These are phyloP conservation scores for Drosophila pseudotakahashii DNA, from an alignment of 2,888 invertebrate species.

Conservation along the genomic window DNA sequence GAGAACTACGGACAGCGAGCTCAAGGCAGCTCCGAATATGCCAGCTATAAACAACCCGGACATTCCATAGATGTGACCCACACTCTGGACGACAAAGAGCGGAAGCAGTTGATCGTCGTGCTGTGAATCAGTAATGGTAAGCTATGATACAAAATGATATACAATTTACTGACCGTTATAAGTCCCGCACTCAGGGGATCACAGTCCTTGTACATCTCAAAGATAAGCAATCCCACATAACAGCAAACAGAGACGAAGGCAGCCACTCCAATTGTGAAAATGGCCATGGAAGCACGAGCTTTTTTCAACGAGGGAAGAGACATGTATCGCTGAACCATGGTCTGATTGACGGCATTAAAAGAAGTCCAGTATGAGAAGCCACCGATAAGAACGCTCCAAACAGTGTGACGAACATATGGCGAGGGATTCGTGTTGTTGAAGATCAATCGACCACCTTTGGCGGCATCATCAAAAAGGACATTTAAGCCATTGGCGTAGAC, in stretches of 20 bases:
- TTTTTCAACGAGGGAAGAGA: constrained; percentile 88
- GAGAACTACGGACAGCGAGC: constrained; percentile 94
- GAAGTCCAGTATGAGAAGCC: constrained; percentile 93
- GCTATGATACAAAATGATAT: neutral
- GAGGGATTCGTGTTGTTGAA: constrained; percentile 89
- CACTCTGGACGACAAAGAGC: constrained; percentile 92
- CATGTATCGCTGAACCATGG: constrained; percentile 94
- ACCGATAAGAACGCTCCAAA: constrained; percentile 92
- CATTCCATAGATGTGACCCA: constrained; percentile 90
- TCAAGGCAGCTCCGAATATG: constrained; percentile 95
- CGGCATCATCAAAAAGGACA: constrained; percentile 85
- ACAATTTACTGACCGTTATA: constrained; percentile 80
- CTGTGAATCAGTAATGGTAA: constrained; percentile 53
- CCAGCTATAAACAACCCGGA: constrained; percentile 94
- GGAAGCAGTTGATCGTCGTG: constrained; percentile 92
- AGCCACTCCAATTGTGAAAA: constrained; percentile 89
- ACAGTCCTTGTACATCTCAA: constrained; percentile 89
- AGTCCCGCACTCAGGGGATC: constrained; percentile 87
- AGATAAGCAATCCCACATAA: constrained; percentile 90
- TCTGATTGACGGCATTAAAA: constrained; percentile 94
- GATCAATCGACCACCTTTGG: constrained; percentile 86
- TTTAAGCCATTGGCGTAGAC: constrained; percentile 86
- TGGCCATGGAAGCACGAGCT: constrained; percentile 88
- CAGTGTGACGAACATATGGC: constrained; percentile 91
- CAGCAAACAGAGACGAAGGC: constrained; percentile 89